Percentiles rank a stretch among this genome's conserved stretches.
Evolutionary conservation across 2,888 invertebrate genomes (phyloP).

Genomic region (Choristoneura rosaceana): DNA sequence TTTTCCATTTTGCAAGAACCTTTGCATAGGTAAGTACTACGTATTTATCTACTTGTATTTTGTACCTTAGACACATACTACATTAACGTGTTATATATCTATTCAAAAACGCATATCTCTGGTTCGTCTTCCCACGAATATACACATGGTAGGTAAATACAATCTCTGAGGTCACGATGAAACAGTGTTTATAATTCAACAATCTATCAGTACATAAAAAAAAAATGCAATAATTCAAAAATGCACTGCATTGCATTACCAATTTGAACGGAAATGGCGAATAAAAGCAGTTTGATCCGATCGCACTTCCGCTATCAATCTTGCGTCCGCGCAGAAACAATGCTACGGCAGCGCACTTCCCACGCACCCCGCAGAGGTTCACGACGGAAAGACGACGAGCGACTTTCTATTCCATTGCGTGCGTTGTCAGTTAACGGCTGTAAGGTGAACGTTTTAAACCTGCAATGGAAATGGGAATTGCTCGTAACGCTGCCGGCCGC

Average conservation of each 20-base stretch:
- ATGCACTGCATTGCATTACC: constrained; percentile 44
- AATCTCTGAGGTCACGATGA: no score
- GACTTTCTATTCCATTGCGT: not conserved
- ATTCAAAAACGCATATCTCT: no score
- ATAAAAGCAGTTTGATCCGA: constrained; percentile 66
- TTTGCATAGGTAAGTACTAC: no score
- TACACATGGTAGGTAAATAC: no score
- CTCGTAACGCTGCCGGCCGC: not conserved
- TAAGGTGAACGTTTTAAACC: not conserved
- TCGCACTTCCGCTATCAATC: constrained; percentile 79
- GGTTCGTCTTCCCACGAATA: no score
- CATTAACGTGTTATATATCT: no score
- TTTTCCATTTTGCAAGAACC: no score
- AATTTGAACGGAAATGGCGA: constrained; percentile 73
- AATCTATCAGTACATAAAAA: not conserved
- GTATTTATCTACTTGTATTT: no score
- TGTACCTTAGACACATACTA: no score
- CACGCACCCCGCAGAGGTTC: constrained; percentile 45
- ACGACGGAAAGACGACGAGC: not conserved
- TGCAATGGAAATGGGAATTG: not conserved
- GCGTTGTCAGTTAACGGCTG: not conserved
- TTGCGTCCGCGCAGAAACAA: constrained; percentile 63
- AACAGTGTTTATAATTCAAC: no score
- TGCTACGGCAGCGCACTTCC: constrained; percentile 54
- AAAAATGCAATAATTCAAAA: not conserved